Evolutionary conservation across 2,113 vertebrate species (phyloP).

Genomic region (Laticauda colubrina): DNA sequence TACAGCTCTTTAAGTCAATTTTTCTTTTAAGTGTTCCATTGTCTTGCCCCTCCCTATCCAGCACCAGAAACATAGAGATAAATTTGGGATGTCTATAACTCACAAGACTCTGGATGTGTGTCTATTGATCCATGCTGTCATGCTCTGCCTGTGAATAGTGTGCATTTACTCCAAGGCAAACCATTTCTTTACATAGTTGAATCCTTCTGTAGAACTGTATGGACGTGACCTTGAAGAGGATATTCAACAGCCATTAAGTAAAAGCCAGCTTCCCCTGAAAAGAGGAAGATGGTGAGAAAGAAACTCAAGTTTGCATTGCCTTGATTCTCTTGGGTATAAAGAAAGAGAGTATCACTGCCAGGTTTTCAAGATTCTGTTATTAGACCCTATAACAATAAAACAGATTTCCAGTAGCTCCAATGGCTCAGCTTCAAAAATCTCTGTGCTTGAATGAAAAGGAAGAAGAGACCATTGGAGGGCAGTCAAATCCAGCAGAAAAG

Average conservation of each 20-base stretch:
- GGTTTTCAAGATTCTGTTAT: not conserved
- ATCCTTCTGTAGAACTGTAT: not conserved
- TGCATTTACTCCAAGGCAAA: not conserved
- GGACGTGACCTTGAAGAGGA: not conserved
- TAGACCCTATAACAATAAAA: not conserved
- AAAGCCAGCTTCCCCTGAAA: not conserved
- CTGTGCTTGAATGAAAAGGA: not conserved
- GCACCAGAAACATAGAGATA: not conserved
- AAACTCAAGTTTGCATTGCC: not conserved
- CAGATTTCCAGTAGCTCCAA: not conserved
- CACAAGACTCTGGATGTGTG: not conserved
- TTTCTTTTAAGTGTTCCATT: not conserved
- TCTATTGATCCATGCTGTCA: not conserved
- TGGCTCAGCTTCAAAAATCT: not conserved
- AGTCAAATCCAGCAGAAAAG: not conserved
- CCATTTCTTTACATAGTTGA: not conserved
- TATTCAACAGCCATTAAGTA: not conserved
- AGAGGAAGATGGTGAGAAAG: not conserved
- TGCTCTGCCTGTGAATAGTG: not conserved
- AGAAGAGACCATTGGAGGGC: conserved; percentile 9
- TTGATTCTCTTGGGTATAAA: not conserved
- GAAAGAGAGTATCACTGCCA: not conserved
- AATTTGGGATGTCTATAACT: not conserved
- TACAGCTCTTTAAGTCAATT: not conserved
- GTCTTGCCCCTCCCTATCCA: not conserved